These are phyloP conservation scores for Zaprionus nigranus DNA, from an alignment of 1,140 invertebrate species.

Conservation along the genomic window DNA sequence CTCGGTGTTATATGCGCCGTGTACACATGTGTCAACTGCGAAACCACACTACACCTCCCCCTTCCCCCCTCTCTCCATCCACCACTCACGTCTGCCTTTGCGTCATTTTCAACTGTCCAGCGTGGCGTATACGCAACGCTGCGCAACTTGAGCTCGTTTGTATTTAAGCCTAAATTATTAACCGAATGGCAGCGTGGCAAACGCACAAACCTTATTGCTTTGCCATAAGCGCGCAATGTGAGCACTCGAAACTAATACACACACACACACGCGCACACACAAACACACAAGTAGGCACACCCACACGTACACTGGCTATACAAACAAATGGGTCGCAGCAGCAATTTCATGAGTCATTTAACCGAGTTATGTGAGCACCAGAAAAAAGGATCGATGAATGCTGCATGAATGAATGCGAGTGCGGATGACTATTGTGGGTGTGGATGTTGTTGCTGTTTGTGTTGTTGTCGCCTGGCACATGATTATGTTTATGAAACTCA, in stretches of 20 bases:
- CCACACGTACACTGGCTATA: slow-evolving; percentile 28
- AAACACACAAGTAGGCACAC: slow-evolving; percentile 18
- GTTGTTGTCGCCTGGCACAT: slow-evolving; percentile 61
- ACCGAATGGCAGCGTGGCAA: slow-evolving; percentile 58
- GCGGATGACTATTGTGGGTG: slow-evolving; percentile 40
- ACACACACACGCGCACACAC: slow-evolving; percentile 29
- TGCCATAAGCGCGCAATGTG: slow-evolving; percentile 66
- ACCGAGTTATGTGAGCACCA: slow-evolving; percentile 65
- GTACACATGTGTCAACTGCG: slow-evolving; percentile 53
- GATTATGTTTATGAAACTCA: slow-evolving; percentile 73
- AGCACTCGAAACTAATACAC: slow-evolving; percentile 76
- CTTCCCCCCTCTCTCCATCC: not conserved
- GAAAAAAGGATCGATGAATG: slow-evolving; percentile 64
- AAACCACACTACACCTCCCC: not conserved
- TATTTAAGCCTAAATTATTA: slow-evolving; percentile 82
- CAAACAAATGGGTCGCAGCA: slow-evolving; percentile 75
- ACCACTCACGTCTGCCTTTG: not conserved
- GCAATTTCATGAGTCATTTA: slow-evolving; percentile 83
- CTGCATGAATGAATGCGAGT: slow-evolving; percentile 41
- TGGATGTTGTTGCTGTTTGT: slow-evolving; percentile 29
- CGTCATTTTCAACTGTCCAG: slow-evolving; percentile 60
- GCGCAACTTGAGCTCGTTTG: slow-evolving; percentile 64
- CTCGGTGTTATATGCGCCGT: slow-evolving; percentile 34
- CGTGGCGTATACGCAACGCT: slow-evolving; percentile 72
- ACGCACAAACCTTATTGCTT: slow-evolving; percentile 75